Base-by-base conservation (phyloP, 1,140 invertebrate genomes). In the Varroa destructor region DNA sequence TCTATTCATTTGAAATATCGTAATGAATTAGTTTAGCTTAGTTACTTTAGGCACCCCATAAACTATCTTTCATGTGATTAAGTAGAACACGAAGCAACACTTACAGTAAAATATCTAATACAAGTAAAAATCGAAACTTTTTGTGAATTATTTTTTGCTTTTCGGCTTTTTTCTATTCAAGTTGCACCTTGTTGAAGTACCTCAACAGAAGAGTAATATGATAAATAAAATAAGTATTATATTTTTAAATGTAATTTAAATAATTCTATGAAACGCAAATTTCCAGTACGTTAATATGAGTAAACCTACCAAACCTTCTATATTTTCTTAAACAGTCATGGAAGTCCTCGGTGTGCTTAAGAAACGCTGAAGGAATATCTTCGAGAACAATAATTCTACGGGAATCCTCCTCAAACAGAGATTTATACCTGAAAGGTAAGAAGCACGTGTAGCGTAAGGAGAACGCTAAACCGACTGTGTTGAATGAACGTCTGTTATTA, bases 321-420 rank as follows among this genome's bases (percentile, higher is more conserved):
- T 67, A 67, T 8, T 40, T 1, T 4, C 61, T 40, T 14, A 67
- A 37, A 25, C 40, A 40, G 14, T 67, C 61, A 37, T 67, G 61
- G 8, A 67, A 67, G 40, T 67, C 61, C 46, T 67, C 61, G 14
- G 61, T 12, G 40, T 67, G 40, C 61, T 46, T 12, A 14, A 67
- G 36, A 37, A 67, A 67, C 40, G 46, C 37, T 67, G 61, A 67
- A 14, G 61, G 61, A 43, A 67, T 67, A 14, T 67, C 61, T 67
- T 67, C 61, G 37, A 67, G 61, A 40, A 67, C 40, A 67, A 67
- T 67, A 4, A 67, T 67, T 8, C 61, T 1, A 14, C 46, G 61
- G 3, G 61, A 67, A 40, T 67, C 61, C 5, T 67, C 46, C 14
- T 67, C 61, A 46, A 67, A 67, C 10, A 67, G 37, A 2, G 61